Evolutionary conservation across 2,113 vertebrate genomes (phyloP).

Genomic region (Bubalus kerabau): DNA sequence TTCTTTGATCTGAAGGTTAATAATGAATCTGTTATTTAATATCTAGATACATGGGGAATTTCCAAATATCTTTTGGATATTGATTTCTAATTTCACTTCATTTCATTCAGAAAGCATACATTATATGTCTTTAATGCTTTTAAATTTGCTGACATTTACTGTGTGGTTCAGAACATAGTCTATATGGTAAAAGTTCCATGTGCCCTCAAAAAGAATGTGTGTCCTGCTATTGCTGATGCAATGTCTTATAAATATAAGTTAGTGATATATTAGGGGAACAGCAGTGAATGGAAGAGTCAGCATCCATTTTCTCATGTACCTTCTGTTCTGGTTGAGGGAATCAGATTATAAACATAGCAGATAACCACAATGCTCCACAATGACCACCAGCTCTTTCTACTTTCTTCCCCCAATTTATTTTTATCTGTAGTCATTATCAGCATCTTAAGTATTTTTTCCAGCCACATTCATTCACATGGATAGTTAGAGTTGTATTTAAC

Average conservation of each 20-base stretch:
- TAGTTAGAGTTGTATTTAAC: neutral
- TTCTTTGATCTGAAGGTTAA: neutral
- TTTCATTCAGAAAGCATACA: neutral
- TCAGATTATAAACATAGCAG: neutral
- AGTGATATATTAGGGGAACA: neutral
- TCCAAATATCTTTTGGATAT: neutral
- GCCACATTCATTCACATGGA: neutral
- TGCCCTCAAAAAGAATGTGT: neutral
- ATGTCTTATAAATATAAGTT: neutral
- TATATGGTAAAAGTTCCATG: neutral
- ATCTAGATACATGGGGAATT: neutral
- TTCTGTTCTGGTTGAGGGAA: neutral
- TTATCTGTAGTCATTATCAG: neutral
- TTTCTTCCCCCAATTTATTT: neutral
- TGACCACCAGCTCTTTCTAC: neutral
- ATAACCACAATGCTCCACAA: neutral
- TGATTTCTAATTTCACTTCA: neutral
- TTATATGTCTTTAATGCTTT: neutral
- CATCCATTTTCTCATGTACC: neutral
- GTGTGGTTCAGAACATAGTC: neutral
- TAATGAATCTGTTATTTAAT: neutral
- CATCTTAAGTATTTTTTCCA: neutral
- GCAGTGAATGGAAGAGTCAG: neutral
- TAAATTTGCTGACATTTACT: neutral
- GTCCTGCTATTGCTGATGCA: neutral